phyloP scores from a whole-genome alignment of 35 echinoderm and acorn worm genomes.

The Anneissia japonica region DNA sequence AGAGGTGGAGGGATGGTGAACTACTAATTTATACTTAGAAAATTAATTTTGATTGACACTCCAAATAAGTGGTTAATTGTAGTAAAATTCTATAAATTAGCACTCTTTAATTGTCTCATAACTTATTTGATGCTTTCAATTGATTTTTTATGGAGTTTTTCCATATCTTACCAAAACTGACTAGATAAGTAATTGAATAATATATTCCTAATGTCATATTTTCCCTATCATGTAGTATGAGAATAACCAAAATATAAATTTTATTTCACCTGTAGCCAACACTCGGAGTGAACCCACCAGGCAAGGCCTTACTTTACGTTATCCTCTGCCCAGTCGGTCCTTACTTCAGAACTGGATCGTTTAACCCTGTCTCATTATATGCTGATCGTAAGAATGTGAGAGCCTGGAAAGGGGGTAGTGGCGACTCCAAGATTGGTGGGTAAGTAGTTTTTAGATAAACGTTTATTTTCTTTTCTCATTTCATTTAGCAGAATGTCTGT shows the following conservation, averaged over 20 bases:
- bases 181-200: no score
- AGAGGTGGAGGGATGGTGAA: neutral
- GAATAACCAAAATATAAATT: conserved; percentile 11
- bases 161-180: no score
- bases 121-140: no score
- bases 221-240: no score
- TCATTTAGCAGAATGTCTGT: neutral
- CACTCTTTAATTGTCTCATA: no score
- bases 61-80: no score
- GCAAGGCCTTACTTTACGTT: conserved; percentile 54
- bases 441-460: conserved; percentile 35
- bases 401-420: conserved; percentile 87
- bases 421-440: conserved; percentile 77
- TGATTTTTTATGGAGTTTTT: no score
- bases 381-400: conserved; percentile 70
- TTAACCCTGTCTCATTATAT: conserved; percentile 78
- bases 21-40: no score
- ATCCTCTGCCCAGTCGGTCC: conserved; percentile 86
- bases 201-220: no score
- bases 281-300: conserved; percentile 56
- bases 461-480: neutral
- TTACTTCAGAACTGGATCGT: conserved; percentile 79
- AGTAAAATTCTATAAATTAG: no score
- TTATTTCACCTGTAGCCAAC: conserved; percentile 67
- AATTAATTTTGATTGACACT: no score